Evolutionary conservation across 53 echinoderm and acorn worm species (phyloP).

Genomic region (Glandiceps talaboti): DNA sequence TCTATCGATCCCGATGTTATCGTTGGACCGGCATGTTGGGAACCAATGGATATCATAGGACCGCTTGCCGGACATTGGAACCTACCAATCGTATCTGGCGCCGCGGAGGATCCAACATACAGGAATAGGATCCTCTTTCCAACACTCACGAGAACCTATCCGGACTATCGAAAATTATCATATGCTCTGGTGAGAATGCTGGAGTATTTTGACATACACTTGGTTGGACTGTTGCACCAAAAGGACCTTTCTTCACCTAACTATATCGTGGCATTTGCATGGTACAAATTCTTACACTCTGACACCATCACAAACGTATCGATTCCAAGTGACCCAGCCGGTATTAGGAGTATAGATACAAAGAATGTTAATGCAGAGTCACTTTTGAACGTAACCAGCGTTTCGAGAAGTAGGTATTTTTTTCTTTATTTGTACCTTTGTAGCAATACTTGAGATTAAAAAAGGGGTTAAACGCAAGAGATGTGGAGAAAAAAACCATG

Average conservation of each 20-base stretch:
- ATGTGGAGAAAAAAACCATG: no score
- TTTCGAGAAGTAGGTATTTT: not conserved
- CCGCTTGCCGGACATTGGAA: not conserved
- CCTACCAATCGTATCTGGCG: not conserved
- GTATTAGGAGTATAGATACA: not conserved
- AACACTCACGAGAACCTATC: not conserved
- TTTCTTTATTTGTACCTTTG: no score
- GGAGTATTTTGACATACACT: no score
- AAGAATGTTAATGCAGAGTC: not conserved
- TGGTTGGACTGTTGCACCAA: not conserved
- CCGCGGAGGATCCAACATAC: not conserved
- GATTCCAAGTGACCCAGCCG: not conserved
- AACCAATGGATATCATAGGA: not conserved
- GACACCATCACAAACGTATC: not conserved
- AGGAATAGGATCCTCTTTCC: not conserved
- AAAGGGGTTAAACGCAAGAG: no score
- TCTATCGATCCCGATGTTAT: not conserved
- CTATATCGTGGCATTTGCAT: not conserved
- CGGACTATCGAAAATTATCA: not conserved
- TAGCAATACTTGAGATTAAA: no score
- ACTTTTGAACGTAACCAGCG: not conserved
- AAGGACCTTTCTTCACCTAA: not conserved
- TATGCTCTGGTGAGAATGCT: not conserved
- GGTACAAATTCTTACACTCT: not conserved
- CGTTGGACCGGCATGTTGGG: not conserved